Evolutionary conservation across 2,113 vertebrate genomes (phyloP).

Genomic region (Pelodiscus sinensis): DNA sequence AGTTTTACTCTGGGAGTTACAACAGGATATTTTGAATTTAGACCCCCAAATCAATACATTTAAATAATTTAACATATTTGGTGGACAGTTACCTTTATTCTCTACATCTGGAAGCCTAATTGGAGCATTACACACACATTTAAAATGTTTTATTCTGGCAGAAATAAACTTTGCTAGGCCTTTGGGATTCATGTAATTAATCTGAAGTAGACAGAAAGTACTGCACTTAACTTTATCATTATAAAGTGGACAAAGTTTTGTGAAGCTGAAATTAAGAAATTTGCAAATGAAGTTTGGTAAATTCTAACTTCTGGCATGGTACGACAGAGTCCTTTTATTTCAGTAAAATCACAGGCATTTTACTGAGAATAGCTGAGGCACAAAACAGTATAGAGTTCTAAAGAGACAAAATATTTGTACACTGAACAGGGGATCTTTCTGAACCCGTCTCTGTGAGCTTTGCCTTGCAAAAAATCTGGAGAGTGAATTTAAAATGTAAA

Average conservation of each 20-base stretch:
- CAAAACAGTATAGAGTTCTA: not conserved
- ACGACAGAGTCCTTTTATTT: conserved; percentile 41
- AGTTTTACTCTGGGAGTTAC: conserved; percentile 66
- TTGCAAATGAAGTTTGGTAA: conserved; percentile 57
- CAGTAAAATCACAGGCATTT: conserved; percentile 34
- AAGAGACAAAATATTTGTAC: not conserved
- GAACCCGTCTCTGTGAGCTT: not conserved
- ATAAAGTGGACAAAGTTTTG: conserved; percentile 69
- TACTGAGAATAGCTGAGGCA: not conserved
- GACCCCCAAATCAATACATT: conserved; percentile 71
- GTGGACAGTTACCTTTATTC: conserved; percentile 70
- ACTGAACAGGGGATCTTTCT: conserved; percentile 5
- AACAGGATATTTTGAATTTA: conserved; percentile 54
- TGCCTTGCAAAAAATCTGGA: not conserved
- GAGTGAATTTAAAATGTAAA: conserved; percentile 31
- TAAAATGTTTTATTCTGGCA: conserved; percentile 74
- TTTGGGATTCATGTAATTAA: conserved; percentile 75
- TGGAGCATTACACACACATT: conserved; percentile 74
- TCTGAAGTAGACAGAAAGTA: conserved; percentile 73
- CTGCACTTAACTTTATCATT: conserved; percentile 74
- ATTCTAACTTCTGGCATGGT: conserved; percentile 35
- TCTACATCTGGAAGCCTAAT: conserved; percentile 74
- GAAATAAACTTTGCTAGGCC: conserved; percentile 60
- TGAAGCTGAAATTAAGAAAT: conserved; percentile 76
- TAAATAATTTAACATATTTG: conserved; percentile 73